Percentiles rank a stretch among this genome's conserved stretches.
Evolutionary conservation across 1,140 invertebrate species (phyloP).

Genomic region (Arctopsyche grandis): DNA sequence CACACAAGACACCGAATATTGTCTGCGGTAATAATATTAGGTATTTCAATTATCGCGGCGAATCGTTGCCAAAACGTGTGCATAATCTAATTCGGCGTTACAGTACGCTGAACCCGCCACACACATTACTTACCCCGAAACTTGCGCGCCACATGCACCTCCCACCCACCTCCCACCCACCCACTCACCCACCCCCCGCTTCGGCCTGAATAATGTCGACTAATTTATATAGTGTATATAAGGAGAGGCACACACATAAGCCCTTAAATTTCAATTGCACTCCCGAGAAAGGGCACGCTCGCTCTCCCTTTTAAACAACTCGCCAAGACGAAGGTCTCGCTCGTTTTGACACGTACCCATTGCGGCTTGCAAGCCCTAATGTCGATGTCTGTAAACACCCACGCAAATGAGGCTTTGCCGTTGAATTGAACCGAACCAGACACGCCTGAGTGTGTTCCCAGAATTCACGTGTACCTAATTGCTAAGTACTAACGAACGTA

Average conservation of each 20-base stretch:
- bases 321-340: background rate
- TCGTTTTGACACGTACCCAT: background rate
- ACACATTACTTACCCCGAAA: conserved; percentile 23
- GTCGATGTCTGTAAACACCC: background rate
- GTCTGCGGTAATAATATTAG: conserved; percentile 24
- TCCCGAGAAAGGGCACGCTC: background rate
- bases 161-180: background rate
- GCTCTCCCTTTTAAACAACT: background rate
- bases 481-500: too few relatives aligned
- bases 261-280: background rate
- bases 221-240: background rate
- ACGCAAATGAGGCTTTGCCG: background rate
- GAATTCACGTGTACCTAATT: too few relatives aligned
- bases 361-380: background rate
- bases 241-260: background rate
- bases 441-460: too few relatives aligned
- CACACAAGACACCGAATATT: background rate
- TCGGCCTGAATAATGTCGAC: conserved; percentile 3
- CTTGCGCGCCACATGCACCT: background rate
- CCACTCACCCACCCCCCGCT: background rate
- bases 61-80: conserved; percentile 34
- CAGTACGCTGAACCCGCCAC: conserved; percentile 25
- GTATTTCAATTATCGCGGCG: conserved; percentile 30
- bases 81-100: conserved; percentile 34
- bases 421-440: too few relatives aligned